Conservation (phyloP, 2,113 vertebrate genomes). For the Neopipo cinnamomea region DNA sequence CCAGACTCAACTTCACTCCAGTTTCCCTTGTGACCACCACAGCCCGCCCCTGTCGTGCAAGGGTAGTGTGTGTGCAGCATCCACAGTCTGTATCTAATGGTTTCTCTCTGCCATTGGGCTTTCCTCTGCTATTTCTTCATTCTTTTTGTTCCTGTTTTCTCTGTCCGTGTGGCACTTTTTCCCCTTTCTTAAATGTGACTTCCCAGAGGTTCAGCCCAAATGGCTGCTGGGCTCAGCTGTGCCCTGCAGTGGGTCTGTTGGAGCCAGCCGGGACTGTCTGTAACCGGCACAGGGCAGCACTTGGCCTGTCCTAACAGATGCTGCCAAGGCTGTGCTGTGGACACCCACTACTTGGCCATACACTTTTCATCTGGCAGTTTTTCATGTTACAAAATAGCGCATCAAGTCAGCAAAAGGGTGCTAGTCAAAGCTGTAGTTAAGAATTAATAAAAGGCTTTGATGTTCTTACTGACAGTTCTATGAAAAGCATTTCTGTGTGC, state of each 20-base stretch:
- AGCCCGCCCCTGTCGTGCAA: rapidly evolving
- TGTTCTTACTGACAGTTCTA: neutral
- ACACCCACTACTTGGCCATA: neutral
- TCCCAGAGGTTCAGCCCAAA: neutral
- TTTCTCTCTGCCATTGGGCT: neutral
- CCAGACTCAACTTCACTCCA: neutral
- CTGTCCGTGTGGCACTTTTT: neutral
- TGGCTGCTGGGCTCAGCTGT: neutral
- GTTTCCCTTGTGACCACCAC: neutral
- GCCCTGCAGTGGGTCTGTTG: neutral
- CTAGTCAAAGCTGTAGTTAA: neutral
- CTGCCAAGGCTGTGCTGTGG: neutral
- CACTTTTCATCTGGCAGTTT: neutral
- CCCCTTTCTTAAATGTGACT: neutral
- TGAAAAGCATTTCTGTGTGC: neutral
- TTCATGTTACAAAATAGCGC: neutral
- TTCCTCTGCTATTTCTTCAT: neutral
- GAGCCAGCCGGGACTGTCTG: neutral
- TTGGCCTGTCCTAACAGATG: neutral
- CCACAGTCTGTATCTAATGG: neutral
- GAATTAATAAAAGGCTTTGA: neutral
- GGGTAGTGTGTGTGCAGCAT: neutral
- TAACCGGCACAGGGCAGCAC: neutral
- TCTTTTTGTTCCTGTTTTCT: neutral
- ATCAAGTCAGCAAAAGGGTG: neutral